Percentiles rank a stretch among this genome's conserved stretches.
Conservation (phyloP, 2,113 vertebrate species). For the Murina feae region DNA sequence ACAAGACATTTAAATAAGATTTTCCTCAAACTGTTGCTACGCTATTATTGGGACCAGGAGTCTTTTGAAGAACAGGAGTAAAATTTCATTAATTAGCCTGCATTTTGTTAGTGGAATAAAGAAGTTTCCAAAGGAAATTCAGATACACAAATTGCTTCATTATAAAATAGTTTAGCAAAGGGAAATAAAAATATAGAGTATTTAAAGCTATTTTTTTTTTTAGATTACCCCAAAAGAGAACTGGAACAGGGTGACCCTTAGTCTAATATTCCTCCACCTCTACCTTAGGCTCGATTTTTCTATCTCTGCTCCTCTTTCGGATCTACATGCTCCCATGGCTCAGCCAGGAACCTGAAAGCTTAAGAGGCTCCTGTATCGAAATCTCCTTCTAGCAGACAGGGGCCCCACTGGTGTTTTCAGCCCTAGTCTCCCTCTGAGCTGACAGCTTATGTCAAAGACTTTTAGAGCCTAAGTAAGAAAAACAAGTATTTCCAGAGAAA, state of each 20-base stretch:
- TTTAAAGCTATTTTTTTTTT: background rate
- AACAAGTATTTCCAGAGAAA: background rate
- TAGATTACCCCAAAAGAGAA: background rate
- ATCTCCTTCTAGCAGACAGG: background rate
- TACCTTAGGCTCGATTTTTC: background rate
- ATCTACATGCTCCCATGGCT: background rate
- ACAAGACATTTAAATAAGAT: background rate
- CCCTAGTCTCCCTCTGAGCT: background rate
- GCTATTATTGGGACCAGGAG: background rate
- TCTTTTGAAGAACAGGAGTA: background rate
- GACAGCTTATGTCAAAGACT: background rate
- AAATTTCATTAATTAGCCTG: background rate
- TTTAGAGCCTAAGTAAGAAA: background rate
- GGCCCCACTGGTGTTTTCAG: background rate
- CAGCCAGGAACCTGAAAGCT: background rate
- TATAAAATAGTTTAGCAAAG: background rate
- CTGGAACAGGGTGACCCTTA: background rate
- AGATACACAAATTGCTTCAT: background rate
- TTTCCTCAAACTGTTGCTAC: background rate
- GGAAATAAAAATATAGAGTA: background rate
- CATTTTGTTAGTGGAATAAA: background rate
- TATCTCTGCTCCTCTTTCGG: background rate
- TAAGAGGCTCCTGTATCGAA: background rate
- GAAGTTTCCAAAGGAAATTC: background rate
- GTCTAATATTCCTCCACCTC: background rate